Evolutionary conservation across 2,113 vertebrate species (phyloP).

Genomic region (Melanerpes aurifrons): DNA sequence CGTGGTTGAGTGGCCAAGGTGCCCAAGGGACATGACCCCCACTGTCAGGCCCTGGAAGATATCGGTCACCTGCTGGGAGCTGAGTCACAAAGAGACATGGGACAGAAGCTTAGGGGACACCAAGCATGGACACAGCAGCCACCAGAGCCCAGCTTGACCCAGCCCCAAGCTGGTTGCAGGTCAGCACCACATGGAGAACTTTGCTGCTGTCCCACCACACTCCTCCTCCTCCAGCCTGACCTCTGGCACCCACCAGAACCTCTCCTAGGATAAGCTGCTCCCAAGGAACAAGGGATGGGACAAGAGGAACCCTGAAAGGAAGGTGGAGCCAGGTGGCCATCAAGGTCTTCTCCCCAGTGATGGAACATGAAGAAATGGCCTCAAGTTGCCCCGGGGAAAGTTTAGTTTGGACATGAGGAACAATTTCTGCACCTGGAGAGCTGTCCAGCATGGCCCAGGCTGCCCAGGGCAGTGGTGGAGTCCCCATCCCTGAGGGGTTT

Average conservation of each 20-base stretch:
- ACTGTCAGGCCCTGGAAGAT: conserved; percentile 53
- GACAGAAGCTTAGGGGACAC: neutral
- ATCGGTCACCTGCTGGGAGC: conserved; percentile 51
- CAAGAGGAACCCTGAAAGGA: no score
- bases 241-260: no score
- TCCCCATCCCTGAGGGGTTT: no score
- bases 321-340: no score
- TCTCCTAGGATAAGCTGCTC: neutral
- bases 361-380: no score
- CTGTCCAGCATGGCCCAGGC: no score
- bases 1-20: conserved; percentile 50
- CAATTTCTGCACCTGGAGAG: no score
- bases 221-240: neutral
- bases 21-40: conserved; percentile 54
- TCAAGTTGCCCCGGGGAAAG: no score
- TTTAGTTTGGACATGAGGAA: no score
- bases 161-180: neutral
- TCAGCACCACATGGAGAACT: neutral
- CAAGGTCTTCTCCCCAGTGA: no score
- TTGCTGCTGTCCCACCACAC: accelerated
- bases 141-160: neutral
- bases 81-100: conserved; percentile 39
- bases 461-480: no score
- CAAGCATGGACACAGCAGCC: neutral
- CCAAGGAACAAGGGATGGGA: no score